Conservation (phyloP, 1,140 invertebrate genomes). For the Drosophila subpulchrella region DNA sequence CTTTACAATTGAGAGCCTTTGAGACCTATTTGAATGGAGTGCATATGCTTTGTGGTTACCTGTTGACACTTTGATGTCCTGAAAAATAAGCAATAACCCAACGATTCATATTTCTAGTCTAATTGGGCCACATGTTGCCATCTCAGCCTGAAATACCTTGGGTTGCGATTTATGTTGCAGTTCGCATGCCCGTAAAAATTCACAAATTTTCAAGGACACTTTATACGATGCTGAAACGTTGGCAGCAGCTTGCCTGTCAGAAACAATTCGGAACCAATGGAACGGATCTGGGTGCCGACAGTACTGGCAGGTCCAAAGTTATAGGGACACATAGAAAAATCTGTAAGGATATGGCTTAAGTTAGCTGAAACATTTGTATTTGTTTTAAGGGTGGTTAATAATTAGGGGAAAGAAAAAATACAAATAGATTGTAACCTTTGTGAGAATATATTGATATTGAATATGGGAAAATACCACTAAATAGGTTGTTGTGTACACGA, state of each 20-base stretch:
- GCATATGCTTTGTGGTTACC: not conserved
- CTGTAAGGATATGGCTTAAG: not conserved
- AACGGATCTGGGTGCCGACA: not conserved
- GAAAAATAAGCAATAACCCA: not conserved
- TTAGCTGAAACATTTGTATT: not conserved
- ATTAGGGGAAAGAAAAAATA: no score
- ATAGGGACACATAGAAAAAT: no score
- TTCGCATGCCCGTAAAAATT: not conserved
- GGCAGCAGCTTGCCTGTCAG: slow-evolving; percentile 2
- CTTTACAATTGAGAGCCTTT: no score
- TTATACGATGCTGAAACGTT: not conserved
- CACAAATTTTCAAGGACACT: slow-evolving; percentile 1
- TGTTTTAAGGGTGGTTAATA: no score
- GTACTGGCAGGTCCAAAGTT: not conserved
- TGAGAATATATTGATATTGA: no score
- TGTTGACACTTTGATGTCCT: not conserved
- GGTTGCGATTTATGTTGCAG: not conserved
- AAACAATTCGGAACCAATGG: slow-evolving; percentile 1
- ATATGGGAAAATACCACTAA: no score
- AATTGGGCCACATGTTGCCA: not conserved
- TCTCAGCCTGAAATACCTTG: not conserved
- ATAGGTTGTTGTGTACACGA: no score
- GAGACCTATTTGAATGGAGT: not conserved
- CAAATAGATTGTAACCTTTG: no score
- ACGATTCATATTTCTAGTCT: not conserved